These are phyloP conservation scores for Leptopilina boulardi DNA, from an alignment of 1,140 invertebrate species.

Conservation along the genomic window DNA sequence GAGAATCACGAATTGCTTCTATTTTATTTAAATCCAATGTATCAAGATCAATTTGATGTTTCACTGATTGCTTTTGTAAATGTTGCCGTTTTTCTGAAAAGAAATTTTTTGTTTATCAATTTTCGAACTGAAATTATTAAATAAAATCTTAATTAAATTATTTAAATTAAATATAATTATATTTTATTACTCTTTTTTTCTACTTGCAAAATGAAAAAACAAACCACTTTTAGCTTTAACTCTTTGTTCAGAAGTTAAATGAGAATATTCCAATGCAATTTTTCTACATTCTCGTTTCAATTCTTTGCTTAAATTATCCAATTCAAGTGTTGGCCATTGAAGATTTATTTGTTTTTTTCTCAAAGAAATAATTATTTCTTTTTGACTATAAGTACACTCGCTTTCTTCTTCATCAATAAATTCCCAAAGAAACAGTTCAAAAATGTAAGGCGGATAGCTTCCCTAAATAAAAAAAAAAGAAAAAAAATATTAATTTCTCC, in stretches of 20 bases:
- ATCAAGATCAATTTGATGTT: conserved; percentile 80
- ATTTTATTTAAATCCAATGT: conserved; percentile 76
- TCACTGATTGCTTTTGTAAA: conserved; percentile 77
- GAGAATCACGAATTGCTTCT: conserved; percentile 76
- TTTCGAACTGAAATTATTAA: too few relatives aligned
- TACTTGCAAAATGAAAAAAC: conserved; percentile 34
- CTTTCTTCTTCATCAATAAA: conserved; percentile 78
- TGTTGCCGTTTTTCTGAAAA: conserved; percentile 66
- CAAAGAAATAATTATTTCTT: conserved; percentile 79
- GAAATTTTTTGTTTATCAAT: conserved; percentile 2
- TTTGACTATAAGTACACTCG: conserved; percentile 77
- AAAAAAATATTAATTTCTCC: conserved; percentile 29
- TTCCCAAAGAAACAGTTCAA: conserved; percentile 80
- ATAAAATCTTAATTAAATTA: too few relatives aligned
- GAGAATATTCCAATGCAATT: conserved; percentile 74
- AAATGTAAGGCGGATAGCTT: conserved; percentile 81
- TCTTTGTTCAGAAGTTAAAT: conserved; percentile 73
- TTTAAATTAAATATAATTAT: conserved; percentile 21
- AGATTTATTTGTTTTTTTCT: conserved; percentile 74
- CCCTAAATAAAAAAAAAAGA: conserved; percentile 69
- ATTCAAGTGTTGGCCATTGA: conserved; percentile 79
- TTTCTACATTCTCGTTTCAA: conserved; percentile 77
- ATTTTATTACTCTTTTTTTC: background rate
- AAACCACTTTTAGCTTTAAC: conserved; percentile 76
- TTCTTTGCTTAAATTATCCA: conserved; percentile 72